Percentiles rank a stretch among this genome's conserved stretches.
Evolutionary conservation across 2,113 vertebrate species (phyloP).

Genomic region (Grus americana): DNA sequence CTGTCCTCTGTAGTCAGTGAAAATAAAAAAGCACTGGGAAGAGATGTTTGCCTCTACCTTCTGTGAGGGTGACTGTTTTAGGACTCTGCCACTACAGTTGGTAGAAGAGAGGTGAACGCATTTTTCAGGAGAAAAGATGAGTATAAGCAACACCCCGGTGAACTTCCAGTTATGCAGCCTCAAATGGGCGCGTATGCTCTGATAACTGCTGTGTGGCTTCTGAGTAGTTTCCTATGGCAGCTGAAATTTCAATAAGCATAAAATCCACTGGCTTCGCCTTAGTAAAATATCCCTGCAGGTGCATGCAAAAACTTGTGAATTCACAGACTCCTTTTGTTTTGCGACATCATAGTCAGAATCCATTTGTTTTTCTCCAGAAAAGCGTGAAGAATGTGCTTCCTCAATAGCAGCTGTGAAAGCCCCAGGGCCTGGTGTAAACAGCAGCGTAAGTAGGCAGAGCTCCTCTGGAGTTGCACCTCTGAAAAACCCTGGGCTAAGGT

Average conservation of each 20-base stretch:
- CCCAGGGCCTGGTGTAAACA: neutral
- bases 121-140: neutral
- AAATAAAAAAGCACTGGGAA: neutral
- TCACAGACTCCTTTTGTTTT: neutral
- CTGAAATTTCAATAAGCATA: neutral
- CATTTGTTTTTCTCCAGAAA: slow-evolving; percentile 5
- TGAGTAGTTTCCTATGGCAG: neutral
- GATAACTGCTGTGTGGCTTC: neutral
- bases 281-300: neutral
- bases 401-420: neutral
- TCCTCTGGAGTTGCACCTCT: neutral
- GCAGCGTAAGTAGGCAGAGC: neutral
- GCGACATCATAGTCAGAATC: neutral
- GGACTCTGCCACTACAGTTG: neutral
- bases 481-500: neutral
- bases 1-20: neutral
- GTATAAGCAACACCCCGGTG: neutral
- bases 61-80: neutral
- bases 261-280: neutral
- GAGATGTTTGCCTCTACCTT: neutral
- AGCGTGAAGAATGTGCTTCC: neutral
- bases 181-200: rapidly evolving
- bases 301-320: neutral
- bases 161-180: neutral
- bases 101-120: neutral